Evolutionary conservation across 1,140 invertebrate genomes (phyloP), one percentile per base, ranked within the genome.

Genomic region (Cotesia vestalis): DNA sequence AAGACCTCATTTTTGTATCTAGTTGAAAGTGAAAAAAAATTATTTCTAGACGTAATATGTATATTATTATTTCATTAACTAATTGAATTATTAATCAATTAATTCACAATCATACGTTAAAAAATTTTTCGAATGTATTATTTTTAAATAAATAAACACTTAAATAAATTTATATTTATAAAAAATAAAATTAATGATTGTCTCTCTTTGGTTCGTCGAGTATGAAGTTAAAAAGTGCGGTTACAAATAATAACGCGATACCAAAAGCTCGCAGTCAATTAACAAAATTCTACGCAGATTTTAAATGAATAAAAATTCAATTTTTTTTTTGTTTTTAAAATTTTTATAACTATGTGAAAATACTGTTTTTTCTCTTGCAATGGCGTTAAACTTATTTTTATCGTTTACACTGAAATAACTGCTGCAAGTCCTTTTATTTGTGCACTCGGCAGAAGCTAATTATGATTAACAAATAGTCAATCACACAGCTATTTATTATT

Each of bases 341-440:
- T 53, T 68, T 63, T 35, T 70, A 71, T 63, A 75, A 75, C 40
- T 70, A 69, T 78, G 36, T 77, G 77, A 71, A 78, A 80, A 79
- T 80, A 80, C 77, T 77, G 75, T 68, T 79, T 77, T 77, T 77
- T 75, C 72, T 64, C 60, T 27, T 52, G 70, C 69, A 46, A 46
- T 46, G 40, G 40, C 40, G 40, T 46, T 46, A 46, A 46, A 46
- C 46, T 12, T 68, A 75, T 69, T 36, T 27, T 11, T 20, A 46
- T 66, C 57, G 73, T 59, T 55, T 55, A 66, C 17, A 61, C 59
- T 51, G 12, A 34, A 52, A 46, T 46, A 46, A 46, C 40, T 46
- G 40, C 40, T 46, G 40, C 40, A 46, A 20, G 27, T 63, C 59
- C 46, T 51, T 62, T 69, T 20, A 51, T 71, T 71, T 70, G 66